Evolutionary conservation across 2,113 vertebrate species (phyloP), one percentile per base, ranked within the genome.

Genomic region (Cyprinodon variegatus): DNA sequence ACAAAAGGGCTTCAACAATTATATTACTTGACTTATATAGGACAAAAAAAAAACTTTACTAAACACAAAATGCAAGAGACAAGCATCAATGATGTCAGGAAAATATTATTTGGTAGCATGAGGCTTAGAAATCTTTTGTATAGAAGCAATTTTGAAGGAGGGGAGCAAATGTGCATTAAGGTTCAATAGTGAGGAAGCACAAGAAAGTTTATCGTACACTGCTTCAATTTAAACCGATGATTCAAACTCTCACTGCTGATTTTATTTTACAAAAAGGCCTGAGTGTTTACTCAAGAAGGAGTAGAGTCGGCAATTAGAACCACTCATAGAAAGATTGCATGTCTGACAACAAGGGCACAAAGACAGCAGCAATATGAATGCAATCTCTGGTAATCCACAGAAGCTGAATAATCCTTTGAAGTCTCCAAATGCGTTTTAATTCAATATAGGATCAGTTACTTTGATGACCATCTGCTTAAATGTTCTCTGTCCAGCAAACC

Each of bases 351-450:
- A 14, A 68, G 46, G 39, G 48, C 0, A 11, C 9, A 13, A 72
- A 69, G 69, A 72, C 36, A 10, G 29, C 57, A 57, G 22, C 5
- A 37, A 67, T 11, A 39, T 20, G 61, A 82, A 29, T 38, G 45
- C 29, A 77, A 79, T 67, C 76, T 64, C 73, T 40, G 5, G 0
- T 14, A 59, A 65, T 46, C 22, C 36, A 72, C 61, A 59, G 64
- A 59, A 59, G 40, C 36, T 20, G 39, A 72, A 63, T 76, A 65
- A 66, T 67, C 71, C 68, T 87, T 89, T 86, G 74, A 88, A 82
- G 80, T 80, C 78, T 39, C 57, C 73, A 59, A 65, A 65, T 1
- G 36, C 3, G 20, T 57, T 57, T 57, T 57, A 4, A 15, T 57
- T 57, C 29, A 5, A 50, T 75, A 64, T 53, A 62, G 61, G 50